Evolutionary conservation across 2,797 vertebrate genomes (phyloP).

Genomic region (Podarcis siculus): DNA sequence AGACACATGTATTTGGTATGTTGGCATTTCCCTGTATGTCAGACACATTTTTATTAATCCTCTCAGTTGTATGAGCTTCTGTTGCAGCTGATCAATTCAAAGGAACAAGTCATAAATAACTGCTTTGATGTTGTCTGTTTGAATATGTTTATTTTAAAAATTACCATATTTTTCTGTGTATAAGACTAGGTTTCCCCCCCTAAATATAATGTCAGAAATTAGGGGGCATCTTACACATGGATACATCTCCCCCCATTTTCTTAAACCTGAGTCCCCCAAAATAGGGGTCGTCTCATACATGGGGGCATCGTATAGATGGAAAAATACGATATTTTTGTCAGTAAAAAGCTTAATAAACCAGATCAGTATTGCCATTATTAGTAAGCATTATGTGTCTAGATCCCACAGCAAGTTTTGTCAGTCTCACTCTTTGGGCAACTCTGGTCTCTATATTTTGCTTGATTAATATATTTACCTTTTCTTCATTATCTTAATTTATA

Average conservation of each 20-base stretch:
- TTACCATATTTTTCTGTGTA: too few species aligned
- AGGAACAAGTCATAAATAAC: background rate
- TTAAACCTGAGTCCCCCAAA: too few species aligned
- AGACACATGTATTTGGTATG: background rate
- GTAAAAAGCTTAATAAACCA: background rate
- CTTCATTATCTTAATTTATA: slow-evolving; percentile 24
- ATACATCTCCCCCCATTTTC: too few species aligned
- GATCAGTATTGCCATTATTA: background rate
- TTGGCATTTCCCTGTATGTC: background rate
- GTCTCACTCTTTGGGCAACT: background rate
- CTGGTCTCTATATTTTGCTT: background rate
- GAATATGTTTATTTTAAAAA: background rate
- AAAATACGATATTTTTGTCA: background rate
- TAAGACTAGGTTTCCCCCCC: too few species aligned
- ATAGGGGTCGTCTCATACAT: too few species aligned
- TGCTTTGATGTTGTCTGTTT: background rate
- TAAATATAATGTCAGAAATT: too few species aligned
- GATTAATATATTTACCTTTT: slow-evolving; percentile 39
- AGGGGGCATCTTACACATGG: too few species aligned
- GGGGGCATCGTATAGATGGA: too few species aligned
- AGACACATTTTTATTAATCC: background rate
- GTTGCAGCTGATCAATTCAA: background rate
- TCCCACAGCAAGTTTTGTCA: slow-evolving; percentile 42
- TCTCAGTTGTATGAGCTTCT: background rate
- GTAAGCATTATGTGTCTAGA: slow-evolving; percentile 19